Base-by-base conservation (phyloP, 2,888 invertebrate species). In the Chloromyia formosa region DNA sequence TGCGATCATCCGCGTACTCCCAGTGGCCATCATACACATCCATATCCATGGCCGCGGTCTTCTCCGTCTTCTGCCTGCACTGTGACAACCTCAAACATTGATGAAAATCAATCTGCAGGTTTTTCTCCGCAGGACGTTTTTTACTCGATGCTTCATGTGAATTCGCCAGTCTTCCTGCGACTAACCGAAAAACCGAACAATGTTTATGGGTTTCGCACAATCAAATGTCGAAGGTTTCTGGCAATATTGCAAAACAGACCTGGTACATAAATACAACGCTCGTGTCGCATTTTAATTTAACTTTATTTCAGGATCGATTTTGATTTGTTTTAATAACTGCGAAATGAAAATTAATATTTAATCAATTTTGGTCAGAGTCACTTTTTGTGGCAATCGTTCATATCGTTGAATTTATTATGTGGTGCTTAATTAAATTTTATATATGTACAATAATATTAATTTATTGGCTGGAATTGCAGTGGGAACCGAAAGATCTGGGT, bases 301-400 rank as follows among this genome's bases (percentile, higher is more conserved):
- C 18, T 14, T 53, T 54, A 54, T 69, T 69, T 54, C 35, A 18
- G 7, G 7, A 18, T 4, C 54, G 22, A 69, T 69, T 69, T 69
- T 40, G 71, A 71, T 40, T 71, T 58, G 56, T 58, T 56, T 71
- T 56, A 71, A 71, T 71, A 56, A 35, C 71, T 71, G 71, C 40
- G 20, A 69, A 71, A 71, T 66, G 14, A 66, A 66, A 66, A 66
- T 66, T 66, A 22, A 66, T 58, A 23, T 71, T 71, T 56, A 22
- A 56, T 58, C 71, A 40, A 56, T 56, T 71, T 56, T 20, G 16
- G 27, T 54, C 54, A n/a, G 22, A 14, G 7, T 14, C 18, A 3
- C 5, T 66, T 66, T 45, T 54, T 23, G 3, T 9, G 53, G 7
- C 16, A 10, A 2, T 23, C 27, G 42, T 58, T 58, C 10, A 16